Conservation (phyloP, 2,113 vertebrate species). For the Empidonax alnorum region DNA sequence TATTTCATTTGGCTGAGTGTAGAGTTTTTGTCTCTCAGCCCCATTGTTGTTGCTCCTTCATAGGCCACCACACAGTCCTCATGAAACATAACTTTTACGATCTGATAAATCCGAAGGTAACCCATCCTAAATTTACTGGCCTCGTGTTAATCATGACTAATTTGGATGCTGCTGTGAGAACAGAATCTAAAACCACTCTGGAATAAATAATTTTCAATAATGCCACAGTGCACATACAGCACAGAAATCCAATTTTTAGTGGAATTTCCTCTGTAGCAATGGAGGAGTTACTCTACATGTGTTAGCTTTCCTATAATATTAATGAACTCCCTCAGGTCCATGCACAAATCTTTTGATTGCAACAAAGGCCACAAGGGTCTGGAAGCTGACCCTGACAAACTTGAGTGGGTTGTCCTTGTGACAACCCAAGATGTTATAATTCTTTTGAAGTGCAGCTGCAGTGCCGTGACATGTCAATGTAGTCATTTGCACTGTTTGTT, state of each 20-base stretch:
- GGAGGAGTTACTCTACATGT: constrained; percentile 10
- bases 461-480: constrained; percentile 34
- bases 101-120: not conserved
- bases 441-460: constrained; percentile 61
- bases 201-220: not conserved
- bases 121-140: not conserved
- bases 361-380: constrained; percentile 8
- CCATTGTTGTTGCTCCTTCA: not conserved
- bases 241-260: not conserved
- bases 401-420: constrained; percentile 44
- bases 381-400: constrained; percentile 44
- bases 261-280: constrained; percentile 16
- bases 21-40: not conserved
- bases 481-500: constrained; percentile 50
- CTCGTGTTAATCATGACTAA: not conserved
- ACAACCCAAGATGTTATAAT: not conserved
- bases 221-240: not conserved
- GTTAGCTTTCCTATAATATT: constrained; percentile 9
- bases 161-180: not conserved
- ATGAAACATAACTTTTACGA: not conserved
- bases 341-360: constrained; percentile 28
- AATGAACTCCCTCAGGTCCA: constrained; percentile 8
- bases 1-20: not conserved
- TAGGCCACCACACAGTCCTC: not conserved
- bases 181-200: not conserved